Evolutionary conservation across 2,797 vertebrate species (phyloP), one percentile per base, ranked within the genome.

Genomic region (Bucorvus abyssinicus): DNA sequence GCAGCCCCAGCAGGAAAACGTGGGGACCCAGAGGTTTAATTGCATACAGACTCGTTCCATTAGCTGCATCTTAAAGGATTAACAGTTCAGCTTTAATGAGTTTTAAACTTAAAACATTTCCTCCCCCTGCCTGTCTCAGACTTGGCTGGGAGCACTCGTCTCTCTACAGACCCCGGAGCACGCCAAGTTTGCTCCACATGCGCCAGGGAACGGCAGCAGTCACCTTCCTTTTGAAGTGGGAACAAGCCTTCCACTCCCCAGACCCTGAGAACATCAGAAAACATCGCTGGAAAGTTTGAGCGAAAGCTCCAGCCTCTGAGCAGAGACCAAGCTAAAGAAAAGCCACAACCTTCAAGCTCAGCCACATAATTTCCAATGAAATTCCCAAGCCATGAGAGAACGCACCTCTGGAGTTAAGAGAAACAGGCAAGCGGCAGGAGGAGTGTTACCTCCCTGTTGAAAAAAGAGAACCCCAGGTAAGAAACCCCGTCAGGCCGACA

Each of bases 221-320:
- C 71, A 45, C 38, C 53, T 38, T 11, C 32, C 75, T 24, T 85
- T 44, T 56, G 90, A 92, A 90, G 75, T 63, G 90, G 92, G 76
- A 85, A 94, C 30, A 7, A 70, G 71, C 12, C 68, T 77, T 61
- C 56, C 67, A 17, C 79, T 34, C 61, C 49, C 61, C 84, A 86
- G 78, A 91, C 65, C 57, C 85, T 38, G 79, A 45, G 64, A 73
- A 47, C 52, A 45, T 52, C 78, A 47, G 27, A 49, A 69, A 85
- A 75, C 38, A 36, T 26, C 27, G 40, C 65, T 34, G 65, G 84
- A 59, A 65, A 89, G 78, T 52, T 12, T 8, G 73, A 89, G 74
- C 16, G 74, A 84, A 86, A 57, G 42, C 64, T 63, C 59, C 18
- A 56, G 24, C 14, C 60, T 70, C 10, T 32, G 81, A 83, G 59